Conservation (phyloP, 1,140 invertebrate genomes). For the Drosophila lowei region DNA sequence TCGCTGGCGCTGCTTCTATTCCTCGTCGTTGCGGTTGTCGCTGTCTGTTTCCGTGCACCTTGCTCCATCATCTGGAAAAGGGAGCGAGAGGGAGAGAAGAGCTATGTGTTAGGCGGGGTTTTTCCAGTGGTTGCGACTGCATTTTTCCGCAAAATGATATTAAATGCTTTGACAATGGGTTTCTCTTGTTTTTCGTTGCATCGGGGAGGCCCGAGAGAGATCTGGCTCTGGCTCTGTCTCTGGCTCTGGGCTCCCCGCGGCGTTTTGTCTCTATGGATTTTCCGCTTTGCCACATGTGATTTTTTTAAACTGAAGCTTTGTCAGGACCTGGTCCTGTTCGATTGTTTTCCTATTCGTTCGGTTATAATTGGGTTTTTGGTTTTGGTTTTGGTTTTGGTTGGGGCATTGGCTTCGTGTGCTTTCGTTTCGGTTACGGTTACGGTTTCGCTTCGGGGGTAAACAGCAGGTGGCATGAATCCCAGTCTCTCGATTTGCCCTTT, state of each 20-base stretch:
- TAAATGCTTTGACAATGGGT: conserved; percentile 55
- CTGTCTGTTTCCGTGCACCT: conserved; percentile 62
- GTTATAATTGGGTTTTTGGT: conserved; percentile 25
- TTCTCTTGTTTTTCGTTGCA: conserved; percentile 2
- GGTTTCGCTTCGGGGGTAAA: background rate
- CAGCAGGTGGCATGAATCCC: conserved; percentile 24
- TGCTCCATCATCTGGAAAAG: conserved; percentile 68
- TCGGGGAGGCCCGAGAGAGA: background rate
- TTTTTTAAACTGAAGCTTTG: conserved; percentile 60
- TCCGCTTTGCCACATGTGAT: conserved; percentile 45
- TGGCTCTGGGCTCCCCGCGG: conserved; percentile 7
- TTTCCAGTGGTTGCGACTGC: conserved; percentile 10
- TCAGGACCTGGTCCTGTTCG: conserved; percentile 15
- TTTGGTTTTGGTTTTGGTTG: background rate
- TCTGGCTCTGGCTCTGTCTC: background rate
- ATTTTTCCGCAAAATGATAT: conserved; percentile 53
- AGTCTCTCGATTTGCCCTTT: background rate
- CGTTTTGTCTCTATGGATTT: conserved; percentile 30
- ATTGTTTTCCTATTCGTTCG: conserved; percentile 1
- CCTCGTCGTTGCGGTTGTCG: conserved; percentile 27
- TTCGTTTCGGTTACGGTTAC: background rate
- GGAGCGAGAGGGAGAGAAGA: background rate
- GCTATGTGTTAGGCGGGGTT: too few species aligned
- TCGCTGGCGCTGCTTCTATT: conserved; percentile 35
- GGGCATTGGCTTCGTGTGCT: too few species aligned